A percentile compares a stretch with the other conserved stretches of the same genome.
These are phyloP conservation scores for Dynastes tityus DNA, from an alignment of 2,888 invertebrate species.

Conservation along the genomic window DNA sequence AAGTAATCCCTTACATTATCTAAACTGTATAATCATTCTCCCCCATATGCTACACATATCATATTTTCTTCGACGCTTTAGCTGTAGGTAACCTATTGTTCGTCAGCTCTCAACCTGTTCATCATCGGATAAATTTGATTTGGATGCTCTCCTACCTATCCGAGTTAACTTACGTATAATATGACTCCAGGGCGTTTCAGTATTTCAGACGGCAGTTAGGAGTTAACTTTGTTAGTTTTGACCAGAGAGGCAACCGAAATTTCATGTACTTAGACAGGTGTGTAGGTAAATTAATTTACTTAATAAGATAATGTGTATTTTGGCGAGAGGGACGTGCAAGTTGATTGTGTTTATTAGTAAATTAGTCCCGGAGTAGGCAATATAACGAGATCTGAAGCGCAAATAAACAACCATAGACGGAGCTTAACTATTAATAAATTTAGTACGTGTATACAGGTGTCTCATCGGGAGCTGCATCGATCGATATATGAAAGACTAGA, in stretches of 20 bases:
- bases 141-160: constrained; percentile 1
- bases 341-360: constrained; percentile 13
- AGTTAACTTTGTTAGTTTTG: constrained; percentile 58
- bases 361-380: neutral
- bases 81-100: neutral
- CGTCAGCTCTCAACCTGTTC: neutral
- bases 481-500: too few species aligned
- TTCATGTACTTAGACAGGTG: constrained; percentile 47
- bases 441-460: too few species aligned
- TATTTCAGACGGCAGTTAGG: constrained; percentile 56
- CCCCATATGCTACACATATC: too few species aligned
- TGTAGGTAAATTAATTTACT: constrained; percentile 46
- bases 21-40: too few species aligned
- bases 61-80: neutral
- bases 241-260: constrained; percentile 46
- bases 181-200: constrained; percentile 51
- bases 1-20: too few species aligned
- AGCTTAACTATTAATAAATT: too few species aligned
- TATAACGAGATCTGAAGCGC: too few species aligned
- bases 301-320: constrained; percentile 29
- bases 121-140: constrained; percentile 28
- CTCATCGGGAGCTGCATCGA: too few species aligned
- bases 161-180: constrained; percentile 27
- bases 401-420: too few species aligned
- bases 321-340: constrained; percentile 4